Evolutionary conservation across 2,888 invertebrate species (phyloP), one percentile per base, ranked within the genome.

Genomic region (Synergus gifuensis): DNA sequence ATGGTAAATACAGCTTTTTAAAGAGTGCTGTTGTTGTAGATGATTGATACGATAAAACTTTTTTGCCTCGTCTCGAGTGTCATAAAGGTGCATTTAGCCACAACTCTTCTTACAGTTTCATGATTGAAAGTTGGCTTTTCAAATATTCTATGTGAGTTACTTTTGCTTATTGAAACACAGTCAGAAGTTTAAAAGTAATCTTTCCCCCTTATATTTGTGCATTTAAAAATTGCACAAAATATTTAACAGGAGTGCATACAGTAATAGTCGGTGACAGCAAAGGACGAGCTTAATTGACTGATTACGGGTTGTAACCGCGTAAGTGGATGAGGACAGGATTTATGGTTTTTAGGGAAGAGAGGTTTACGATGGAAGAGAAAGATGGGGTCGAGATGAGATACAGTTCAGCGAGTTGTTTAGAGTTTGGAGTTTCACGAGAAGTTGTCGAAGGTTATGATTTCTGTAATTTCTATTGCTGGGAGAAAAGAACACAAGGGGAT

Each of bases 321-420:
- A 73, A 73, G 73, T 73, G 73, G 73, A 73, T 73, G 73, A 36
- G 49, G 73, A 73, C 54, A 73, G 73, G 73, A 73, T 73, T 73
- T 73, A 73, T 73, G 73, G 73, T 73, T 73, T 73, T 73, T 73
- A 73, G 73, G 73, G 73, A 73, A 73, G 73, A 69, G 44, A 73
- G 73, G 54, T 73, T 73, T 73, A 73, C 73, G 73, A 73, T 36
- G n/a, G 73, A n/a, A 73, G 54, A 73, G 73, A 73, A 54, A 73
- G 54, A 73, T 73, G 73, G 73, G 73, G 73, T 73, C 73, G 73
- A 54, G 36, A 73, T 73, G 73, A 73, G 73, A 73, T 54, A 73
- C 73, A 54, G 54, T 73, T 73, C 54, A 73, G 49, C n/a, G 4
- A 73, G 73, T 73, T 73, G 73, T 73, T 73, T 73, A 73, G 73